Percentiles rank a stretch among this genome's conserved stretches.
phyloP scores from a whole-genome alignment of 1,140 invertebrate species.

The Sycophaga agraensis region DNA sequence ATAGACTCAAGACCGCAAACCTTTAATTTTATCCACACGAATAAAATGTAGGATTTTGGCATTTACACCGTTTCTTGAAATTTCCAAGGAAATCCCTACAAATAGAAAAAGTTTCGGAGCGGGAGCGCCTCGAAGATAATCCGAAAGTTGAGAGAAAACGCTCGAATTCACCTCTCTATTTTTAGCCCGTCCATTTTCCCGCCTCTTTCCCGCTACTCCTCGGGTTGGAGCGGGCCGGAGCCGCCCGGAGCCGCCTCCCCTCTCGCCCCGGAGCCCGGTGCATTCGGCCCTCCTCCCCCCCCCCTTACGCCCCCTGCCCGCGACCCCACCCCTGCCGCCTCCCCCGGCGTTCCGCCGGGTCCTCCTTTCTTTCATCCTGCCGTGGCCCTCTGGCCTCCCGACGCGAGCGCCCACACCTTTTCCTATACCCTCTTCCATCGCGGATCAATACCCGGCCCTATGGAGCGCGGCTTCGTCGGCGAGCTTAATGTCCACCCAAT shows the following conservation, averaged over 20 bases:
- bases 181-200: conserved; percentile 21
- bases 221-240: no score
- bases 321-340: background rate
- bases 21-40: no score
- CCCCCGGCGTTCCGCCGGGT: background rate
- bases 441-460: conserved; percentile 48
- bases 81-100: no score
- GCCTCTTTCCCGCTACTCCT: conserved; percentile 5
- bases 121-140: background rate
- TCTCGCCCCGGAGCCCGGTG: no score
- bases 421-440: conserved; percentile 34
- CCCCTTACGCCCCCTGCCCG: background rate
- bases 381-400: conserved; percentile 7
- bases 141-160: conserved; percentile 20
- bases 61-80: no score
- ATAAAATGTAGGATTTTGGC: no score
- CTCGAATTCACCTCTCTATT: conserved; percentile 17
- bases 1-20: no score
- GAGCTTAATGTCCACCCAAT: conserved; percentile 55
- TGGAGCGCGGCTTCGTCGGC: no score
- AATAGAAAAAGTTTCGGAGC: no score
- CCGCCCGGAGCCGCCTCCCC: no score
- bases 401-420: conserved; percentile 20
- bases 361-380: conserved; percentile 2
- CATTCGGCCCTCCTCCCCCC: no score